Conservation (phyloP, 2,113 vertebrate genomes). For the Microcebus griseorufus region DNA sequence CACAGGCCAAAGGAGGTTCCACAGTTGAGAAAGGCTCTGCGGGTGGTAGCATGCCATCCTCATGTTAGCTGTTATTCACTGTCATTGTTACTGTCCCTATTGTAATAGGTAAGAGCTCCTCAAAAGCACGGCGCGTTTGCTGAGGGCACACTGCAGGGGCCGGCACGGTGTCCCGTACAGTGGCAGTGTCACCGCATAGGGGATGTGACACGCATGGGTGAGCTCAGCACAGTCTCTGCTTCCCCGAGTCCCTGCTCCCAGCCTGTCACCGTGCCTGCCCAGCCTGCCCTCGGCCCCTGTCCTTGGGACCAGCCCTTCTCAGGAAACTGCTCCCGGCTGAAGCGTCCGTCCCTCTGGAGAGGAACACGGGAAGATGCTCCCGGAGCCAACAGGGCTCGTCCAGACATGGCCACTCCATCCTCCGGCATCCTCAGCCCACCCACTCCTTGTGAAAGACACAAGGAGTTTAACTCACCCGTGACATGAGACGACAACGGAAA, state of each 20-base stretch:
- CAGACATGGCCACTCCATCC: background rate
- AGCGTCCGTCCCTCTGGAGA: background rate
- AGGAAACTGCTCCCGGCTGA: background rate
- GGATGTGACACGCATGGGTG: rapidly evolving
- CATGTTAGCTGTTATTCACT: rapidly evolving
- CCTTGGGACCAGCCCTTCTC: background rate
- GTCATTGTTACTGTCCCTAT: no score
- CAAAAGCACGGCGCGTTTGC: background rate
- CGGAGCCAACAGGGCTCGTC: no score
- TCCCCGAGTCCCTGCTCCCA: background rate
- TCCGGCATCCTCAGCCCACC: no score
- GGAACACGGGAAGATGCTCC: background rate
- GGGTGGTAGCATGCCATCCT: background rate
- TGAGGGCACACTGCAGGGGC: rapidly evolving
- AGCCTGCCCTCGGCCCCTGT: background rate
- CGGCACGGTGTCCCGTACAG: rapidly evolving
- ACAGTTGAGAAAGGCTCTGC: background rate
- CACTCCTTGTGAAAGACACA: background rate
- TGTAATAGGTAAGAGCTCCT: background rate
- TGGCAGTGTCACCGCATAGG: rapidly evolving
- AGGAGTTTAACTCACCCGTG: background rate
- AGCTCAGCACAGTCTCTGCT: background rate
- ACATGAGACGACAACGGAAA: background rate
- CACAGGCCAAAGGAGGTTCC: rapidly evolving
- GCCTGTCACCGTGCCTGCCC: background rate